Evolutionary conservation across 2,888 invertebrate genomes (phyloP), one percentile per base, ranked within the genome.

Genomic region (Cephalotes varians): DNA sequence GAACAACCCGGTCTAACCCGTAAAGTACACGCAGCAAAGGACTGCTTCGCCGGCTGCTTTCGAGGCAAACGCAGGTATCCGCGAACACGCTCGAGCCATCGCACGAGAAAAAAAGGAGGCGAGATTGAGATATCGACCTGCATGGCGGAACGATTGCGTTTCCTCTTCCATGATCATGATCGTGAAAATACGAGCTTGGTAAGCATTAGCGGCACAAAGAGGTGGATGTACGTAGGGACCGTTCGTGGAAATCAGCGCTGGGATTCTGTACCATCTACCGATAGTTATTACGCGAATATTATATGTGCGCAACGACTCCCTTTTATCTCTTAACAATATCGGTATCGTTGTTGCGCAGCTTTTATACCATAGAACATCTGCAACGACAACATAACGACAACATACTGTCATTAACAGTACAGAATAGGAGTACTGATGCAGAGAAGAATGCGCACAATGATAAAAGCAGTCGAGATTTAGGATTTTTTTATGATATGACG

Each of bases 121-220:
- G 62, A 83, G 84, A 90, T 88, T 89, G 86, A 88, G 86, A 91
- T 91, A 87, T 91, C 85, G 84, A 73, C 47, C 31, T 40, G 71
- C 28, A 15, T 40, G 51, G 65, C 44, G 40, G 49, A 54, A 54
- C 28, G 65, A 47, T 60, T 34, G 71, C 67, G 71, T 80, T 71
- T 51, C 58, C 56, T 76, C 58, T 71, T 64, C 56, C 40, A 62
- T 56, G 71, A 62, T 56, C 73, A 62, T 49, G 81, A 56, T 60
- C 73, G 60, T 28, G 37, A 80, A 83, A 71, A 64, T 77, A 51
- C 40, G 54, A 67, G 47, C 47, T 37, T 18, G 28, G 18, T n/a
- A 7, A 64, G 81, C 71, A 80, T 62, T 51, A 69, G 51, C 51
- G 64, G 54, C 49, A 31, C 15, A 49, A 54, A 51, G 74, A 76